These are phyloP conservation scores for Andrena cerasifolii DNA, from an alignment of 1,140 invertebrate species.

Conservation along the genomic window DNA sequence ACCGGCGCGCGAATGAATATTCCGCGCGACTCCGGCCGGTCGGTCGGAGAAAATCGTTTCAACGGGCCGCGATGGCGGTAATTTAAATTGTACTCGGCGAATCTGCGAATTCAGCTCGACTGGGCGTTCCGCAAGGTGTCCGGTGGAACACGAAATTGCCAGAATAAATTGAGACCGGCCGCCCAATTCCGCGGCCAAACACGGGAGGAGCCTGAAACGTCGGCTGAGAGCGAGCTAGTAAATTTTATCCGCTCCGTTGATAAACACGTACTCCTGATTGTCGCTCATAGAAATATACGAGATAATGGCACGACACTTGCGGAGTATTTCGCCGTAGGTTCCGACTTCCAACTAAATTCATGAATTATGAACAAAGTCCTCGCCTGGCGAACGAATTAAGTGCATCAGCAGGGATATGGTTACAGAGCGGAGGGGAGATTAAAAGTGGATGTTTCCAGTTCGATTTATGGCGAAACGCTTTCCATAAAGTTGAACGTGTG, in stretches of 20 bases:
- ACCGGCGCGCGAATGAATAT: neutral
- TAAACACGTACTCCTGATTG: neutral
- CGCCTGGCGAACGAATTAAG: too few species aligned
- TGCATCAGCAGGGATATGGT: too few species aligned
- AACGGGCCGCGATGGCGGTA: neutral
- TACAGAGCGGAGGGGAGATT: too few species aligned
- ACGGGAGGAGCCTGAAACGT: neutral
- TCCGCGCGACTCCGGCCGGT: neutral
- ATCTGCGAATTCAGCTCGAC: too few species aligned
- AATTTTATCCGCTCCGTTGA: neutral
- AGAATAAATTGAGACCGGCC: constrained; percentile 15
- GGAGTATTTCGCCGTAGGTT: too few species aligned
- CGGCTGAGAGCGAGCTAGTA: neutral
- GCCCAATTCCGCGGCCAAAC: neutral
- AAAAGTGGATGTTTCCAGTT: neutral
- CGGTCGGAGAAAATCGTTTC: neutral
- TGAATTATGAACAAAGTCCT: too few species aligned
- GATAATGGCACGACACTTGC: too few species aligned
- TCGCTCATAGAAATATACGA: too few species aligned
- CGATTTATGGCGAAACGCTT: neutral
- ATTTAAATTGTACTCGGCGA: constrained; percentile 26
- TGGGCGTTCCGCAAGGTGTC: constrained; percentile 9
- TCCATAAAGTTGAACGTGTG: neutral
- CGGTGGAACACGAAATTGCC: constrained; percentile 28
- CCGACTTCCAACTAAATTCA: too few species aligned